Conservation (phyloP, 1,140 invertebrate genomes). For the Drosophila varians region DNA sequence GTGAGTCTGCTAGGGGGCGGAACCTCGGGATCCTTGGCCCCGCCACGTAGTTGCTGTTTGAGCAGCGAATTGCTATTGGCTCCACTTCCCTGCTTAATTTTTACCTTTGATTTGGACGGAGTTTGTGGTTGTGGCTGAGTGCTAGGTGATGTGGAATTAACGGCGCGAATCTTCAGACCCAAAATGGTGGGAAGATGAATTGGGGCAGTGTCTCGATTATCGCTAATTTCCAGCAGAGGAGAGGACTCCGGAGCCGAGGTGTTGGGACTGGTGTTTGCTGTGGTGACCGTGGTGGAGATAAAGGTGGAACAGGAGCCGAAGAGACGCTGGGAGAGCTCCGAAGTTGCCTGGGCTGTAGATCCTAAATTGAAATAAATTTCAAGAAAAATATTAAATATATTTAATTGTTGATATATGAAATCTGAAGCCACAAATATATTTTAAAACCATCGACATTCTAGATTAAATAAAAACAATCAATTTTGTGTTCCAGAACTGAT, state of each 20-base stretch:
- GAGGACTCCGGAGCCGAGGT: conserved; percentile 6
- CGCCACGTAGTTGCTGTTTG: conserved; percentile 81
- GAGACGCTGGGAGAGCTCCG: conserved; percentile 74
- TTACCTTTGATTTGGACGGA: conserved; percentile 20
- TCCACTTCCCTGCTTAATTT: conserved; percentile 16
- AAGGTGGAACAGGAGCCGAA: conserved; percentile 60
- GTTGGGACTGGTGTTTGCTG: conserved; percentile 2
- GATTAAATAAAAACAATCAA: conserved; percentile 29
- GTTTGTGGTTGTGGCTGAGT: neutral
- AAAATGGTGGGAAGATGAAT: conserved; percentile 78
- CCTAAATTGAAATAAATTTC: neutral
- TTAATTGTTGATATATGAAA: no score
- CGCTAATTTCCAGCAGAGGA: conserved; percentile 23
- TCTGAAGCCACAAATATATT: no score
- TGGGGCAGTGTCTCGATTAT: conserved; percentile 13
- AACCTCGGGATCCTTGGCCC: conserved; percentile 69
- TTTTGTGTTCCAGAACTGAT: conserved; percentile 53
- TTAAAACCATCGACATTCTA: no score
- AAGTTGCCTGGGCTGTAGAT: conserved; percentile 44
- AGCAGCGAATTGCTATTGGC: conserved; percentile 76
- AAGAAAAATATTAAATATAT: conserved; percentile 9
- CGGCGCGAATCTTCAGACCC: conserved; percentile 70
- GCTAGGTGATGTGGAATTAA: conserved; percentile 31
- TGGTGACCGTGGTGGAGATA: conserved; percentile 23
- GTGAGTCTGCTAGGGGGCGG: conserved; percentile 12